phyloP scores from a whole-genome alignment of 2,113 vertebrate species.

The Melanotaenia duboulayi region DNA sequence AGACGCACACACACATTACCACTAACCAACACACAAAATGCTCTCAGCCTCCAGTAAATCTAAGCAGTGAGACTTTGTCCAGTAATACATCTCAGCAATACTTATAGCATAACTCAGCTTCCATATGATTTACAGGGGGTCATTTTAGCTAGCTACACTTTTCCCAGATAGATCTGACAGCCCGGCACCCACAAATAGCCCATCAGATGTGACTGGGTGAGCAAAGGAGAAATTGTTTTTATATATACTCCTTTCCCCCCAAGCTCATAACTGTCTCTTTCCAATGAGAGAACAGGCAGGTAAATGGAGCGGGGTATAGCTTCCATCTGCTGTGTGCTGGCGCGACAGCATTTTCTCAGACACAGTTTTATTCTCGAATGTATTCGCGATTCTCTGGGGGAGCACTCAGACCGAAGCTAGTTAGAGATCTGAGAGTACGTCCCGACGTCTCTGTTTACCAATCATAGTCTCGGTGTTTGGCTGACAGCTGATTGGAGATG shows the following conservation, averaged over 20 bases:
- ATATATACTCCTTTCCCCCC: conserved; percentile 50
- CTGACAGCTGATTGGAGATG: conserved; percentile 61
- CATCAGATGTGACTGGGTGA: conserved; percentile 68
- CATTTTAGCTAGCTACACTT: conserved; percentile 59
- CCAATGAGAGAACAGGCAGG: conserved; percentile 61
- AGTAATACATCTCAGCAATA: conserved; percentile 51
- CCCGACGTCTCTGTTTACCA: conserved; percentile 69
- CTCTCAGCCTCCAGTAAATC: conserved; percentile 62
- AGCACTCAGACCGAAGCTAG: conserved; percentile 34
- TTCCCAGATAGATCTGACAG: conserved; percentile 49
- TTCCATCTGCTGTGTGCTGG: conserved; percentile 70
- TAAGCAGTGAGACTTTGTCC: conserved; percentile 46
- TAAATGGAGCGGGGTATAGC: conserved; percentile 70
- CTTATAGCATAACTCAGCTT: conserved; percentile 54
- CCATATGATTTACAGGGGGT: conserved; percentile 64
- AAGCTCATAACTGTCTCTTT: conserved; percentile 66
- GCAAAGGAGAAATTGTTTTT: conserved; percentile 61
- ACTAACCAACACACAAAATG: conserved; percentile 44
- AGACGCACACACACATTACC: conserved; percentile 21
- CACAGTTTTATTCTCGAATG: conserved; percentile 52
- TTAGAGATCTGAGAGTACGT: conserved; percentile 49
- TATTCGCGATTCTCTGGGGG: conserved; percentile 53
- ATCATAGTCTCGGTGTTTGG: conserved; percentile 55
- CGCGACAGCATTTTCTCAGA: conserved; percentile 48
- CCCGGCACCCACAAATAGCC: conserved; percentile 58